phyloP scores from a whole-genome alignment of 2,797 vertebrate genomes.

The Acropternis orthonyx region DNA sequence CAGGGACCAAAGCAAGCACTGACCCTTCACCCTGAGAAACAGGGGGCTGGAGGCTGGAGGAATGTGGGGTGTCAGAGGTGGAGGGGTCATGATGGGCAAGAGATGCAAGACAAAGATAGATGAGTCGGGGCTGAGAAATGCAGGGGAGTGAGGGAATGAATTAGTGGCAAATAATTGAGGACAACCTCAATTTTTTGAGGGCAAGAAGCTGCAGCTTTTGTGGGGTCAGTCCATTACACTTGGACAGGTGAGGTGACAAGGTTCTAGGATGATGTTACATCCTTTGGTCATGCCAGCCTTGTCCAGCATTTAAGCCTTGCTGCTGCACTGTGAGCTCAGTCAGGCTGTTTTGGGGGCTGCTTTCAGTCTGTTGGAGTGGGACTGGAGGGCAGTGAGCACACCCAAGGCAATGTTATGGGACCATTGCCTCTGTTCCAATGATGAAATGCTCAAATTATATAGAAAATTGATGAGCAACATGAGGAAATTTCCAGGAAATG shows the following conservation, averaged over 20 bases:
- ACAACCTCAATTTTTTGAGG: not conserved
- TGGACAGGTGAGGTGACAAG: not conserved
- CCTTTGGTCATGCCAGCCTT: not conserved
- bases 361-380: not conserved
- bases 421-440: not conserved
- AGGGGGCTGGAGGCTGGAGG: not conserved
- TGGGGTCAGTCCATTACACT: not conserved
- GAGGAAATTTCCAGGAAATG: not conserved
- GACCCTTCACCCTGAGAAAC: accelerated
- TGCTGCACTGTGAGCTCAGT: not conserved
- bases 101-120: not conserved
- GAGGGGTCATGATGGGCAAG: not conserved
- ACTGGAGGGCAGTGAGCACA: not conserved
- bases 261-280: not conserved
- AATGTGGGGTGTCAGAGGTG: not conserved
- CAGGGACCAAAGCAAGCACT: not conserved
- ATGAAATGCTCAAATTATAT: not conserved
- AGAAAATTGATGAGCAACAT: not conserved
- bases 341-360: not conserved
- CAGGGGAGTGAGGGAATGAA: not conserved
- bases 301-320: not conserved
- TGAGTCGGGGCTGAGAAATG: not conserved
- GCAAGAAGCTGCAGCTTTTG: not conserved
- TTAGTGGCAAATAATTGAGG: not conserved
- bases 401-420: not conserved